phyloP scores from a whole-genome alignment of 2,888 invertebrate genomes.

The Melangyna quadrimaculata region DNA sequence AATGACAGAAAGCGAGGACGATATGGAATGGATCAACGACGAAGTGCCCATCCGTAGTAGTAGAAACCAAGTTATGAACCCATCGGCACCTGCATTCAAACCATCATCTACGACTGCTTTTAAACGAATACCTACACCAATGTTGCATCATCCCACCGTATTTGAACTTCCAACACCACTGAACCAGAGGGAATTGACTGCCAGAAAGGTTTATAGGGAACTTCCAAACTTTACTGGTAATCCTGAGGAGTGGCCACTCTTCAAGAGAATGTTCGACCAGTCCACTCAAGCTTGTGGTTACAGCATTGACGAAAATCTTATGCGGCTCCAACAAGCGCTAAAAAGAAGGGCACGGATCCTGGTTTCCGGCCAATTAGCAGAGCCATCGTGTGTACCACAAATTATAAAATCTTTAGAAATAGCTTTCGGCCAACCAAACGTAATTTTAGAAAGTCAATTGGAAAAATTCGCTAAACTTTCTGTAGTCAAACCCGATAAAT shows the following conservation, averaged over 20 bases:
- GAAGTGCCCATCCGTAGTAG: neutral
- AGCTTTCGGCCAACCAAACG: neutral
- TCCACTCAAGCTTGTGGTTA: neutral
- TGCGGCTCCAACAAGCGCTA: neutral
- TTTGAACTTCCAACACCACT: neutral
- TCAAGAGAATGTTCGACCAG: no score
- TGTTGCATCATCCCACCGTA: no score
- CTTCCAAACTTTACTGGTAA: neutral
- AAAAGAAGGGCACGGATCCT: neutral
- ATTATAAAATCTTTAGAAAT: neutral
- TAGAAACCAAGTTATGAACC: neutral
- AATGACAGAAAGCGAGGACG: neutral
- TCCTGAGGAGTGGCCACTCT: no score
- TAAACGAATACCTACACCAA: neutral
- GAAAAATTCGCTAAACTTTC: slow-evolving; percentile 1
- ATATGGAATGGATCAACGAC: neutral
- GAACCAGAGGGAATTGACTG: neutral
- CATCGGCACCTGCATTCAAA: neutral
- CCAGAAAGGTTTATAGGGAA: neutral
- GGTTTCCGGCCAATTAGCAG: neutral
- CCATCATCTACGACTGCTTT: neutral
- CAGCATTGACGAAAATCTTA: neutral
- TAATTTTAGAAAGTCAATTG: neutral
- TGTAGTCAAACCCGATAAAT: neutral
- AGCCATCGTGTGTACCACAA: slow-evolving; percentile 1